phyloP scores from a whole-genome alignment of 1,140 invertebrate species.

The Drosophila nigromelanica region DNA sequence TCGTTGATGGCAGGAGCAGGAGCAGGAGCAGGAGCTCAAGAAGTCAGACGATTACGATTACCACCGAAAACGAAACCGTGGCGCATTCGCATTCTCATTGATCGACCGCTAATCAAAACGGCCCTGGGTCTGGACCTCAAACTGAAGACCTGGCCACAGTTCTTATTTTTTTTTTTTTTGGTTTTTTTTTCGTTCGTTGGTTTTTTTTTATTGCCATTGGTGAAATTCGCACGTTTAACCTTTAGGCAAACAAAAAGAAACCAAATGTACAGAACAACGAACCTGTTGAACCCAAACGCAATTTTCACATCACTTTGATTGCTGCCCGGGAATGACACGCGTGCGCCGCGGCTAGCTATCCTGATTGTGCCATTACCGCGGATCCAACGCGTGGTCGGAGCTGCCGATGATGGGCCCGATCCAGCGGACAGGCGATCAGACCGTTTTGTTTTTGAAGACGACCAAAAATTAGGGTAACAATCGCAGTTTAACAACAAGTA shows the following conservation, averaged over 20 bases:
- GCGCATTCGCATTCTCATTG: slow-evolving; percentile 41
- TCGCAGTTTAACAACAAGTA: slow-evolving; percentile 31
- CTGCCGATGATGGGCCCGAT: slow-evolving; percentile 61
- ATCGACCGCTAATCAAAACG: slow-evolving; percentile 46
- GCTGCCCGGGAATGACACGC: slow-evolving; percentile 78
- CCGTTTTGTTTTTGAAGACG: slow-evolving; percentile 61
- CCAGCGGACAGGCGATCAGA: slow-evolving; percentile 23
- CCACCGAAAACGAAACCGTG: slow-evolving; percentile 67
- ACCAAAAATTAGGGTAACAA: slow-evolving; percentile 73
- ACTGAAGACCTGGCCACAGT: slow-evolving; percentile 24
- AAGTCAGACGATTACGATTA: slow-evolving; percentile 76
- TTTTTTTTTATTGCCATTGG: slow-evolving; percentile 41
- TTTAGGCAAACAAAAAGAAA: slow-evolving; percentile 73
- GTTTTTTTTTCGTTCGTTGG: no score
- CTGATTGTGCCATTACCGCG: slow-evolving; percentile 47
- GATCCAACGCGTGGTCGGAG: slow-evolving; percentile 49
- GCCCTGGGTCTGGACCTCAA: slow-evolving; percentile 39
- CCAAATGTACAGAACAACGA: slow-evolving; percentile 38
- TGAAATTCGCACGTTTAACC: slow-evolving; percentile 83
- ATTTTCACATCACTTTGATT: slow-evolving; percentile 84
- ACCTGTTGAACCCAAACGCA: slow-evolving; percentile 81
- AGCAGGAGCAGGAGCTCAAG: slow-evolving; percentile 59
- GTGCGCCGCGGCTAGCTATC: slow-evolving; percentile 62
- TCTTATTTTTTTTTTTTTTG: not conserved
- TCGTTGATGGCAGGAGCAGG: slow-evolving; percentile 44